phyloP scores from a whole-genome alignment of 2,797 vertebrate genomes.

The Myioborus melanocephalus region DNA sequence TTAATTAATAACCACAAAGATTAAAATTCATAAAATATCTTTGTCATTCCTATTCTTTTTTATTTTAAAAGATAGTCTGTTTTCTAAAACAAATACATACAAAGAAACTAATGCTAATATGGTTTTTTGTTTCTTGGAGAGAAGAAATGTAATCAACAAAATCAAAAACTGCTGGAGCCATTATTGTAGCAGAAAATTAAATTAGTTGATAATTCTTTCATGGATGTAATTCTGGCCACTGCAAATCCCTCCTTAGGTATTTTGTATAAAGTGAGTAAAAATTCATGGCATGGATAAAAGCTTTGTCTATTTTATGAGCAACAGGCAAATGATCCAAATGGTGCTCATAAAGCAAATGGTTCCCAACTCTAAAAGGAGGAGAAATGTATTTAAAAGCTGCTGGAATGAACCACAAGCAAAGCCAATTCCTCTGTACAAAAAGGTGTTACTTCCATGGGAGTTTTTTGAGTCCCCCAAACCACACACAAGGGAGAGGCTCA shows the following conservation, averaged over 20 bases:
- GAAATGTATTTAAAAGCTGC: slow-evolving; percentile 49
- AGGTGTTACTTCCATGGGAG: not conserved
- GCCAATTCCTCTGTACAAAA: not conserved
- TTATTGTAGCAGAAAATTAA: slow-evolving; percentile 57
- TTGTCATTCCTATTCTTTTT: not conserved
- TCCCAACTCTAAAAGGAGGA: slow-evolving; percentile 37
- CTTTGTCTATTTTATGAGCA: slow-evolving; percentile 64
- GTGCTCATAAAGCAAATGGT: slow-evolving; percentile 57
- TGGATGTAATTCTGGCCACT: slow-evolving; percentile 50
- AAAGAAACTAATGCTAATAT: not conserved
- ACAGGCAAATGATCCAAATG: slow-evolving; percentile 60
- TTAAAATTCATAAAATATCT: not conserved
- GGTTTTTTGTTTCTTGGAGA: not conserved
- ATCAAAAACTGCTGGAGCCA: slow-evolving; percentile 28
- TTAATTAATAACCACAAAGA: not conserved
- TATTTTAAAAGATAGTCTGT: not conserved
- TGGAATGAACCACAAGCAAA: not conserved
- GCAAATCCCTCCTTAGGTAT: slow-evolving; percentile 68
- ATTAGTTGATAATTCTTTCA: slow-evolving; percentile 63
- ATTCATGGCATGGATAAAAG: slow-evolving; percentile 61
- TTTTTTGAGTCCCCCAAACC: not conserved
- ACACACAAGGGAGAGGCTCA: not conserved
- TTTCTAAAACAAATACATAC: not conserved
- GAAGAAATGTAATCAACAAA: slow-evolving; percentile 57
- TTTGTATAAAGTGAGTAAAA: slow-evolving; percentile 67